Conservation (phyloP, 2,888 invertebrate species). For the Aphrophora alni region DNA sequence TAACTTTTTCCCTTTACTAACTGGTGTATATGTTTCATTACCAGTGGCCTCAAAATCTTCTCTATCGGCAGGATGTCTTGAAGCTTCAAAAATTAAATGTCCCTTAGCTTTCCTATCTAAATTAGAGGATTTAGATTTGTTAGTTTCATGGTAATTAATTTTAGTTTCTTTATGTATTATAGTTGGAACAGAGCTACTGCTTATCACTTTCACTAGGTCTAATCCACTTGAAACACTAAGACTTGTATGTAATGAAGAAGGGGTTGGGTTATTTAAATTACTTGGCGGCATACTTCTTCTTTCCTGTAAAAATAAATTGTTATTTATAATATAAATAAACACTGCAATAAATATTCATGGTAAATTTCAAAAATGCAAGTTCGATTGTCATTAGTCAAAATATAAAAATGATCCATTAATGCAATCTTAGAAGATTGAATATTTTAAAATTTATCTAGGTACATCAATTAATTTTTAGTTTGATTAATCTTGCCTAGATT, state of each 20-base stretch:
- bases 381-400: no score
- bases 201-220: not conserved
- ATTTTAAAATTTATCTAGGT: no score
- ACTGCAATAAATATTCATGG: no score
- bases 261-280: not conserved
- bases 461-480: no score
- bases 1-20: constrained; percentile 54
- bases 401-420: no score
- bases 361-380: no score
- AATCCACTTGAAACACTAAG: not conserved
- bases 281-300: constrained; percentile 29
- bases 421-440: no score
- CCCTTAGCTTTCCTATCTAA: constrained; percentile 58
- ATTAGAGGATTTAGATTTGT: constrained; percentile 34
- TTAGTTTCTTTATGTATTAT: not conserved
- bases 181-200: not conserved
- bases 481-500: no score
- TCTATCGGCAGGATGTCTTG: constrained; percentile 73
- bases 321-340: no score
- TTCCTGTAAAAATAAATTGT: constrained; percentile 34
- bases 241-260: not conserved
- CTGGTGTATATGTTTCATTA: constrained; percentile 65
- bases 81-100: constrained; percentile 72
- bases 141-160: constrained; percentile 20
- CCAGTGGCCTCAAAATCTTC: constrained; percentile 77